Evolutionary conservation across 2,888 invertebrate species (phyloP).

Genomic region (Psococerastis gibbosa): DNA sequence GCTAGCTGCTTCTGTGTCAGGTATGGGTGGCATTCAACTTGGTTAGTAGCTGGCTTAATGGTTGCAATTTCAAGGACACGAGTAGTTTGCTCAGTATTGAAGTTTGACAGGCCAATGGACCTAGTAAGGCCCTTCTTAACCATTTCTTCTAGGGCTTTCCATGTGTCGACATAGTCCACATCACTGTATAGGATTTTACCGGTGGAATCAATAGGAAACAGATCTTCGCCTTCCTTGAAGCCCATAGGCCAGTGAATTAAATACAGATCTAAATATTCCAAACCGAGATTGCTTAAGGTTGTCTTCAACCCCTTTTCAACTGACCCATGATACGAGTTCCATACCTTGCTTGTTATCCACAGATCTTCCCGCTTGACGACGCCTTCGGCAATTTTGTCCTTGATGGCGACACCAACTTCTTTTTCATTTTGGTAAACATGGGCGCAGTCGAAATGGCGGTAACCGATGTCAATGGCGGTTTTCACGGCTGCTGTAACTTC

Average conservation of each 20-base stretch:
- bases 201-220: constrained; percentile 40
- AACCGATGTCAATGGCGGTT: constrained; percentile 55
- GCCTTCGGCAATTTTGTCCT: constrained; percentile 41
- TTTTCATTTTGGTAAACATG: constrained; percentile 48
- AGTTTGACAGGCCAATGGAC: constrained; percentile 68
- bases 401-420: constrained; percentile 44
- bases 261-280: constrained; percentile 70
- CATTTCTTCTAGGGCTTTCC: constrained; percentile 53
- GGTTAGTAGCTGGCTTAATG: constrained; percentile 44
- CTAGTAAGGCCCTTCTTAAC: constrained; percentile 46
- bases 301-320: constrained; percentile 48
- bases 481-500: constrained; percentile 45
- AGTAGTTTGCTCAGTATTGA: constrained; percentile 55
- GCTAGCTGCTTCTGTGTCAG: constrained; percentile 49
- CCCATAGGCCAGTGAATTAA: constrained; percentile 85
- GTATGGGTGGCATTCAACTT: constrained; percentile 69
- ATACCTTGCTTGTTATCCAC: constrained; percentile 47
- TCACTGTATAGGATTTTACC: constrained; percentile 38
- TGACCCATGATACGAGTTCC: constrained; percentile 74
- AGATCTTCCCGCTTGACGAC: constrained; percentile 47
- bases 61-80: constrained; percentile 38
- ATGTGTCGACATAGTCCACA: constrained; percentile 53
- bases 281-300: constrained; percentile 49
- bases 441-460: constrained; percentile 58
- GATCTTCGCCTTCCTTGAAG: constrained; percentile 46